These are phyloP conservation scores for Atta cephalotes DNA, from an alignment of 1,140 invertebrate species.

Conservation along the genomic window DNA sequence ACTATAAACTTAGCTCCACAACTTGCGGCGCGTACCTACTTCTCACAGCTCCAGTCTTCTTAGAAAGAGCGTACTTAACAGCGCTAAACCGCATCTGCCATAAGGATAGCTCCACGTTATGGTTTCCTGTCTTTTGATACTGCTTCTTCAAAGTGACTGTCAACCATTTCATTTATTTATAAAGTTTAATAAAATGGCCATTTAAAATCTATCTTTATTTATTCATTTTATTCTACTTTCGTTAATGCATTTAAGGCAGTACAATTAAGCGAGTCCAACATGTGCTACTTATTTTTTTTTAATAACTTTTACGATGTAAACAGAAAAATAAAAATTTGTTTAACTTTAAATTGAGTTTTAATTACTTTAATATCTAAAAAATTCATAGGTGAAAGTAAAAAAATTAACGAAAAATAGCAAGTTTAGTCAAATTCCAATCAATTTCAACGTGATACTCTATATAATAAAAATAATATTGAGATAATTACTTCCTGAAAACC, in stretches of 20 bases:
- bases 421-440: background rate
- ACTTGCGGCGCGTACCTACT: slow-evolving; percentile 47
- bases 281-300: background rate
- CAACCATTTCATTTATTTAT: slow-evolving; percentile 6
- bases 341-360: background rate
- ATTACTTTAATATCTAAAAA: background rate
- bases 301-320: background rate
- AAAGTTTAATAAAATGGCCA: background rate
- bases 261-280: background rate
- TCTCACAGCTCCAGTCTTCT: slow-evolving; percentile 22
- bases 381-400: background rate
- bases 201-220: background rate
- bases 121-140: slow-evolving; percentile 36
- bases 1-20: slow-evolving; percentile 59
- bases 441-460: background rate
- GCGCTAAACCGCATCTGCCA: slow-evolving; percentile 49
- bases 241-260: background rate
- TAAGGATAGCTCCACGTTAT: slow-evolving; percentile 45
- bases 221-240: background rate
- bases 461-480: background rate
- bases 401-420: background rate
- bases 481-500: background rate
- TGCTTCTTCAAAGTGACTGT: slow-evolving; percentile 1
- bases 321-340: background rate
- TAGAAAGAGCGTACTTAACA: slow-evolving; percentile 52